A percentile compares a stretch with the other conserved stretches of the same genome.
These are phyloP conservation scores for human (Homo sapiens) DNA, from an alignment of 2,113 vertebrate genomes.

Conservation along the genomic window GRCh38 chr1:30630501-30631000, in stretches of 20 bases:
- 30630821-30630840: too few species aligned
- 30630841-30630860: too few species aligned
- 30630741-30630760: not conserved
- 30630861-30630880: too few species aligned
- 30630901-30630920: too few species aligned
- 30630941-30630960: too few species aligned
- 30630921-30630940: too few species aligned
- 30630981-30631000: too few species aligned
- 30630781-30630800: not conserved
- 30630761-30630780: accelerated
- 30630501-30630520: not conserved
- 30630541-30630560: not conserved
- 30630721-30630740: not conserved
- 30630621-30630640: not conserved
- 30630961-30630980: too few species aligned
- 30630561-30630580: not conserved
- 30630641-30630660: not conserved
- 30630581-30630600: not conserved
- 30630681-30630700: not conserved
- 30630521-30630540: not conserved
- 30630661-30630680: too few species aligned
- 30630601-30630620: not conserved
- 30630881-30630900: too few species aligned
- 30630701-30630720: not conserved
- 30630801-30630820: not conserved